Conservation (phyloP, 2,797 vertebrate genomes). For the Lepus oiostolus region DNA sequence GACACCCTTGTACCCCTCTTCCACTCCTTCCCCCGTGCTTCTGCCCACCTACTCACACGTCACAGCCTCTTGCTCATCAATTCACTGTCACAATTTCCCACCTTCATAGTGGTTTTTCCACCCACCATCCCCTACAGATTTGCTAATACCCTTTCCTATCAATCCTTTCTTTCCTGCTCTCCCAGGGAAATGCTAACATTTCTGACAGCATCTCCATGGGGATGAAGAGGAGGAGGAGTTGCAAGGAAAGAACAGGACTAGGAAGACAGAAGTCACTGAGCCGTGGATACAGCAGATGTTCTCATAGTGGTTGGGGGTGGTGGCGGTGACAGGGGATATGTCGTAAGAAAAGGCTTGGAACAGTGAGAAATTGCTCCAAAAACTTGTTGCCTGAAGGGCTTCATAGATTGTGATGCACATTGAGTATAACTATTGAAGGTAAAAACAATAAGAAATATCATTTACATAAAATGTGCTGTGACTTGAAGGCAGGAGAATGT, state of each 20-base stretch:
- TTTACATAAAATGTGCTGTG: background rate
- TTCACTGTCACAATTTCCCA: slow-evolving; percentile 66
- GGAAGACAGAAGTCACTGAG: slow-evolving; percentile 62
- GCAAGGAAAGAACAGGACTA: background rate
- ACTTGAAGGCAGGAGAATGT: background rate
- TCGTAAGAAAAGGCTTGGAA: background rate
- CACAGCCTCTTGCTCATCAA: slow-evolving; percentile 67
- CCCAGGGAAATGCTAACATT: slow-evolving; percentile 65
- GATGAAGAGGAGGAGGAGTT: slow-evolving; percentile 74
- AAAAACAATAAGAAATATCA: background rate
- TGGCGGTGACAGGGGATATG: background rate
- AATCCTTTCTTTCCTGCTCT: slow-evolving; percentile 57
- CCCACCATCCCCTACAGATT: slow-evolving; percentile 72
- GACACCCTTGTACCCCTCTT: background rate
- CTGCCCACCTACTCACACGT: slow-evolving; percentile 68
- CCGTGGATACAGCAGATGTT: slow-evolving; percentile 66
- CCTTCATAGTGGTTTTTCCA: slow-evolving; percentile 57
- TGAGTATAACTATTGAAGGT: background rate
- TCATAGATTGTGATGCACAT: background rate
- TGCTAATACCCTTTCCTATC: slow-evolving; percentile 68
- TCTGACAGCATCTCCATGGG: slow-evolving; percentile 81
- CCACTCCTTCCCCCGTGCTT: background rate
- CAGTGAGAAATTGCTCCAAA: background rate
- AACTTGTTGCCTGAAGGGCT: slow-evolving; percentile 8
- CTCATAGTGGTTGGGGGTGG: background rate